Percentiles rank a stretch among this genome's conserved stretches.
phyloP scores from a whole-genome alignment of 1,140 invertebrate species.

The Heliconius himera region DNA sequence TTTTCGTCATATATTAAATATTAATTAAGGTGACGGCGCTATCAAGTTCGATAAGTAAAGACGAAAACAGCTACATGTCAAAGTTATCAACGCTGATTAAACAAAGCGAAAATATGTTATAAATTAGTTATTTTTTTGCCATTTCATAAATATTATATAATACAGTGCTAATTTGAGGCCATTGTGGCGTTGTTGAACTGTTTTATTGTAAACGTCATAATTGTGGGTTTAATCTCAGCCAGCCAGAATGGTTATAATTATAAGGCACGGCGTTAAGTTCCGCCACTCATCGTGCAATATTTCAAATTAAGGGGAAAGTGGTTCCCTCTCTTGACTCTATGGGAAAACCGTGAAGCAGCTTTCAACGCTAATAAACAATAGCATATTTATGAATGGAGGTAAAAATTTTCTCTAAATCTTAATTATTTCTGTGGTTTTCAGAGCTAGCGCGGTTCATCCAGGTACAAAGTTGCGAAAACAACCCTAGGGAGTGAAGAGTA shows the following conservation, averaged over 20 bases:
- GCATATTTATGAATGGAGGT: too few relatives aligned
- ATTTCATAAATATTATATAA: not conserved
- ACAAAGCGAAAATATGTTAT: not conserved
- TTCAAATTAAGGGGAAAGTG: too few relatives aligned
- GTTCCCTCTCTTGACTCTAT: too few relatives aligned
- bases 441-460: slow-evolving; percentile 16
- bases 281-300: too few relatives aligned
- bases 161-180: not conserved
- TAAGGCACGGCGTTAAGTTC: too few relatives aligned
- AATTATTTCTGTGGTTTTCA: slow-evolving; percentile 11
- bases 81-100: slow-evolving; percentile 2
- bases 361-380: too few relatives aligned
- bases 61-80: not conserved
- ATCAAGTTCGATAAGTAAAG: slow-evolving; percentile 5
- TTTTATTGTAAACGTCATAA: too few relatives aligned
- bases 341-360: too few relatives aligned
- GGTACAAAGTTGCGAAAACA: slow-evolving; percentile 14
- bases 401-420: slow-evolving; percentile 4
- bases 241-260: too few relatives aligned
- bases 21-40: not conserved
- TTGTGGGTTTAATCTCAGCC: too few relatives aligned
- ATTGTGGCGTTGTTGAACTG: too few relatives aligned
- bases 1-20: not conserved
- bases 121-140: not conserved
- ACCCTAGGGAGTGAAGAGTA: not conserved